Percentiles rank a stretch among this genome's conserved stretches.
phyloP scores from a whole-genome alignment of 2,113 vertebrate species.

The Phyllostomus discolor region DNA sequence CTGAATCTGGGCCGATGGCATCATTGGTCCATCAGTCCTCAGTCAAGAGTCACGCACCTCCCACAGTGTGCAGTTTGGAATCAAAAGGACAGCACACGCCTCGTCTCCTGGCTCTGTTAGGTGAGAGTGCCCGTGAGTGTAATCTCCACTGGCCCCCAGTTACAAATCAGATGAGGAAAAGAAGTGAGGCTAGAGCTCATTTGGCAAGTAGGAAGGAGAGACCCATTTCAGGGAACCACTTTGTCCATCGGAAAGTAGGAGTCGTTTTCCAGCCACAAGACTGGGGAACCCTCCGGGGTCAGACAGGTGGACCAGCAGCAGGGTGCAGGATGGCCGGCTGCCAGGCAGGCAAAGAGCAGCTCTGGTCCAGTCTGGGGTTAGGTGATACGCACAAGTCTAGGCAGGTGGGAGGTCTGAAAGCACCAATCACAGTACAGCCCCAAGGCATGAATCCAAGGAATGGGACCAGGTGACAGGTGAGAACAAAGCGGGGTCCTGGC shows the following conservation, averaged over 20 bases:
- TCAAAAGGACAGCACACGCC: accelerated
- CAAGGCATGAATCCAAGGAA: not conserved
- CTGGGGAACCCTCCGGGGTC: not conserved
- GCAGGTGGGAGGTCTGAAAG: not conserved
- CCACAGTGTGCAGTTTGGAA: not conserved
- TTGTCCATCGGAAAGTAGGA: not conserved
- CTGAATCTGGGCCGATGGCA: not conserved
- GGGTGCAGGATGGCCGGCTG: not conserved
- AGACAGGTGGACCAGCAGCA: not conserved
- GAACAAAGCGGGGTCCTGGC: not conserved
- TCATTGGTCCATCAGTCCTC: not conserved
- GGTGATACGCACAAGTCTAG: not conserved
- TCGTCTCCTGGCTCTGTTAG: not conserved
- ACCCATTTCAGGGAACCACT: not conserved
- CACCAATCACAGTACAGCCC: not conserved
- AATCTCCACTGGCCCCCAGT: not conserved
- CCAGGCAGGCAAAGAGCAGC: not conserved
- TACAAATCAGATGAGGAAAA: not conserved
- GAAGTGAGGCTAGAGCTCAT: not conserved
- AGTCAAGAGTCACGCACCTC: not conserved
- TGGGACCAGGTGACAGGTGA: not conserved
- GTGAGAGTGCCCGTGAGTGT: not conserved
- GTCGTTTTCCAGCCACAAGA: not conserved
- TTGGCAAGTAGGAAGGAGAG: not conserved
- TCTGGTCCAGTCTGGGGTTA: not conserved